Percentiles rank a stretch among this genome's conserved stretches.
Evolutionary conservation across 92 coral and sea anemone genomes (phyloP).

Genomic region (Epizoanthus scotinus): DNA sequence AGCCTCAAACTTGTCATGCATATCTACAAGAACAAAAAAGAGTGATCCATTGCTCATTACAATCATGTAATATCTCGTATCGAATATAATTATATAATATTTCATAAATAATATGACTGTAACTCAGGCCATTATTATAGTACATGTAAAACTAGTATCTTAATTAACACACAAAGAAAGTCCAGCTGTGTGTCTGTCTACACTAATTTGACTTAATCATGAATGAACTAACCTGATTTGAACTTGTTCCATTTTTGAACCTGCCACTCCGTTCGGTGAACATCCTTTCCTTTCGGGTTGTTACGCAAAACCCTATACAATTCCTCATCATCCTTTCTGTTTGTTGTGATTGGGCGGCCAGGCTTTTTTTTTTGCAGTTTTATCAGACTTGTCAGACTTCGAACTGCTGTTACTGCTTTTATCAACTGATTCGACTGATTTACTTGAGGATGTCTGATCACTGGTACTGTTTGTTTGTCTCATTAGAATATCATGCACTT

Average conservation of each 20-base stretch:
- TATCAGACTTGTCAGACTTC: conserved; percentile 40
- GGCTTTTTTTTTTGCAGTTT: conserved; percentile 44
- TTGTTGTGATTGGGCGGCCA: conserved; percentile 63
- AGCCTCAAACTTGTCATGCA: conserved; percentile 50
- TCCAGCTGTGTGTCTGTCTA: no score
- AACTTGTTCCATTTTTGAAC: conserved; percentile 40
- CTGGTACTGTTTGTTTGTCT: conserved; percentile 28
- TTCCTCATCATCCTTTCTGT: conserved; percentile 67
- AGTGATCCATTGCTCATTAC: no score
- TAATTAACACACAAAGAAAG: no score
- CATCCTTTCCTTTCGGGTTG: conserved; percentile 55
- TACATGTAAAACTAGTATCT: no score
- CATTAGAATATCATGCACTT: conserved; percentile 36
- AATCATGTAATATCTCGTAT: no score
- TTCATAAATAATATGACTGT: no score
- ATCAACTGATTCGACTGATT: conserved; percentile 45
- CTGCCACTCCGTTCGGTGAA: conserved; percentile 20
- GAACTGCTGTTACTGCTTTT: conserved; percentile 22
- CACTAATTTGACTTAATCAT: no score
- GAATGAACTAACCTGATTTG: conserved; percentile 49
- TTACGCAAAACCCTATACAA: conserved; percentile 59
- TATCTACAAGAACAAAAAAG: conserved; percentile 23
- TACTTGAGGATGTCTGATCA: conserved; percentile 49
- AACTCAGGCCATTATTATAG: no score
- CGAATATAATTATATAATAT: no score